Evolutionary conservation across 2,113 vertebrate genomes (phyloP).

Genomic region (Salminus brasiliensis): DNA sequence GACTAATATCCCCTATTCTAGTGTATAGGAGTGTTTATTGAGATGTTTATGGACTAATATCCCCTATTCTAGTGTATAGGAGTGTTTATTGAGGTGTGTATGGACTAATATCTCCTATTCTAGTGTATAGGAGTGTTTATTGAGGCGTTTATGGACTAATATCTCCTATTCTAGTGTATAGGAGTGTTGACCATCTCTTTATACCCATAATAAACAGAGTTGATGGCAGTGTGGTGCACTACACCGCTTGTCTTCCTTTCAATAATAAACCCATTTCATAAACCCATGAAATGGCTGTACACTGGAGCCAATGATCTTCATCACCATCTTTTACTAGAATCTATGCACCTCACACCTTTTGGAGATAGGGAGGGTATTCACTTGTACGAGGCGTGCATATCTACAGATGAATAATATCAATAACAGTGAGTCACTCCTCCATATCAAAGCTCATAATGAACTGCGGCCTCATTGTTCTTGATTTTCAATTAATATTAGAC

Average conservation of each 20-base stretch:
- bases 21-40: too few relatives aligned
- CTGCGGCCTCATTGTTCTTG: conserved; percentile 23
- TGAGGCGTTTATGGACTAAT: too few relatives aligned
- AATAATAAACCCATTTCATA: neutral
- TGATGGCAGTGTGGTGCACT: neutral
- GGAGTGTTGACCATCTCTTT: neutral
- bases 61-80: too few relatives aligned
- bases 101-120: too few relatives aligned
- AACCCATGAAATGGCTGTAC: neutral
- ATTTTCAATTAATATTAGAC: conserved; percentile 32
- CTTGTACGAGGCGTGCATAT: neutral
- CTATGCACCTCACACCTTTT: neutral
- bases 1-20: too few relatives aligned
- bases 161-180: neutral
- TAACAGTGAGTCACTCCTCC: neutral
- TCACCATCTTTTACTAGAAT: neutral
- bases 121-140: too few relatives aligned
- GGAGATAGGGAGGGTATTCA: neutral
- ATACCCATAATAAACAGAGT: neutral
- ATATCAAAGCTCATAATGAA: conserved; percentile 4
- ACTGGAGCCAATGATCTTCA: neutral
- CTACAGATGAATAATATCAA: conserved; percentile 18
- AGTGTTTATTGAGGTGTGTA: too few relatives aligned
- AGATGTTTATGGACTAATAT: too few relatives aligned
- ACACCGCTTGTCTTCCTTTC: neutral